Evolutionary conservation across 2,888 invertebrate genomes (phyloP).

Genomic region (Scotopteryx bipunctaria): DNA sequence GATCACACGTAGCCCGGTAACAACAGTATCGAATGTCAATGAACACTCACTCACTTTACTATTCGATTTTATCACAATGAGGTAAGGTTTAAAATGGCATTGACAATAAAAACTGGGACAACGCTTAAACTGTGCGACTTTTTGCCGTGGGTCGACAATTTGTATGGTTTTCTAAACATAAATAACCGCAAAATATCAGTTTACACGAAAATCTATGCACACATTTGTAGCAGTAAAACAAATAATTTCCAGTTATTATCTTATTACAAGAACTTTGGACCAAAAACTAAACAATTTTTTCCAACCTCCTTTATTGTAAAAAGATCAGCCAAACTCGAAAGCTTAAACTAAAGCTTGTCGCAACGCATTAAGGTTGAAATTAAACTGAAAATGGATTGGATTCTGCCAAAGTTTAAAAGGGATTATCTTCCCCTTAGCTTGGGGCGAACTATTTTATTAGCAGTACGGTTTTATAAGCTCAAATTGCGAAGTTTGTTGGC

Average conservation of each 20-base stretch:
- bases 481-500: constrained; percentile 14
- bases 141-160: neutral
- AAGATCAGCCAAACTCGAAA: neutral
- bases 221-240: neutral
- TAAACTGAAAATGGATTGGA: constrained; percentile 9
- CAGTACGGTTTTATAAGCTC: constrained; percentile 17
- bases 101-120: neutral
- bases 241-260: neutral
- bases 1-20: constrained; percentile 14
- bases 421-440: constrained; percentile 9
- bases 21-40: constrained; percentile 23
- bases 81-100: neutral
- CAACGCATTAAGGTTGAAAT: constrained; percentile 5
- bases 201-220: too few relatives aligned
- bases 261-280: neutral
- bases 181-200: too few relatives aligned
- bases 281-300: neutral
- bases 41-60: neutral
- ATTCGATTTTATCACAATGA: neutral
- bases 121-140: neutral
- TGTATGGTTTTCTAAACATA: neutral
- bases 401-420: constrained; percentile 8
- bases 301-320: constrained; percentile 3
- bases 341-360: constrained; percentile 1
- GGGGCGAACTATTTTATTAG: constrained; percentile 24